Base-by-base conservation (phyloP, 2,888 invertebrate genomes). In the Hybos culiciformis region DNA sequence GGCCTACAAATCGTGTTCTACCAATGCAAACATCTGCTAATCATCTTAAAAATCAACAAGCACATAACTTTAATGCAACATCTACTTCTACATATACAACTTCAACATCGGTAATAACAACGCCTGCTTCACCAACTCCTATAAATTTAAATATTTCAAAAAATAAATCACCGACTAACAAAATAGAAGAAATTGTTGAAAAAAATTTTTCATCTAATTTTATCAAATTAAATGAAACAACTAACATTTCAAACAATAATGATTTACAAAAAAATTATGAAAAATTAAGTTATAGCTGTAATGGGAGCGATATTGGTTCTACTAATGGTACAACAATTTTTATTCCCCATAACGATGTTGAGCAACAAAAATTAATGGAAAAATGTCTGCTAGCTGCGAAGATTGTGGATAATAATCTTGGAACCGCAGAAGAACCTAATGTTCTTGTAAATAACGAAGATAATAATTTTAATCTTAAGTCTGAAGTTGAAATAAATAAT, bases 1-100 rank as follows among this genome's bases (percentile, higher is more conserved):
- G 83, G 45, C 84, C 84, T 33, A 84, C 83, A 72, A 84, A 82
- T 57, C 71, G 84, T 48, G 84, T 84, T 2, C 57, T 84, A 40
- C 84, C 84, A 9, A 77, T 84, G 72, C 83, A 83, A 54, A 78
- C 82, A 48, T 73, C 76, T 42, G 71, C 74, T 52, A 74, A 74
- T 32, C 43, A 42, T 32, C 43, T 26, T 31, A 14, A 37, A 37
- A 49, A 32, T 33, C n/a, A n/a, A n/a, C n/a, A 20, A 31, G 29
- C 8, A 23, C 38, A 42, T 54, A 57, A 14, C 49, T 39, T 36
- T 8, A 43, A 51, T 32, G 14, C 46, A 5, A 46, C 53, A n/a
- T 4, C 45, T 34, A 11, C 44, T 36, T 39, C 24, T 11, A n/a
- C n/a, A n/a, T n/a, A n/a, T n/a, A n/a, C n/a, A n/a, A n/a, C 24